phyloP scores from a whole-genome alignment of 2,888 invertebrate genomes.

The Phengaris arion region DNA sequence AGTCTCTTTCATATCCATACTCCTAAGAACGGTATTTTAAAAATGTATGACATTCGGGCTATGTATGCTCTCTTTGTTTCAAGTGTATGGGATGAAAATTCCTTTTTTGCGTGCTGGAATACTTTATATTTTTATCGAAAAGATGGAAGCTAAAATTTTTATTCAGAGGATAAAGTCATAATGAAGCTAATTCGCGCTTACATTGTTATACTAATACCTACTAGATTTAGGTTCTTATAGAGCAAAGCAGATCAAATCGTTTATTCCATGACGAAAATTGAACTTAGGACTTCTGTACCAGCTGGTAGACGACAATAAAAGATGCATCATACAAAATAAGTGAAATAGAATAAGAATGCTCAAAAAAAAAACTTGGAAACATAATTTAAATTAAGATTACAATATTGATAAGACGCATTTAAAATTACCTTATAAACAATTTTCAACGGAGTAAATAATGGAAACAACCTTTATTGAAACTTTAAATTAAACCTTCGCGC shows the following conservation, averaged over 20 bases:
- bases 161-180: background rate
- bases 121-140: slow-evolving; percentile 26
- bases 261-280: no score
- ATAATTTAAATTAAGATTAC: background rate
- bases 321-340: background rate
- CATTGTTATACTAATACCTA: background rate
- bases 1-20: slow-evolving; percentile 31
- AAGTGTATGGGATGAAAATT: slow-evolving; percentile 27
- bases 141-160: slow-evolving; percentile 14
- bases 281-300: no score
- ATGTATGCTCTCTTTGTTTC: slow-evolving; percentile 25
- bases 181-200: no score
- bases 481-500: slow-evolving; percentile 71
- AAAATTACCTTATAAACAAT: background rate
- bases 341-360: no score
- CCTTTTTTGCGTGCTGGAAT: slow-evolving; percentile 19
- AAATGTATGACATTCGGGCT: slow-evolving; percentile 27
- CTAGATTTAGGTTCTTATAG: no score
- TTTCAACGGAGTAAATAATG: slow-evolving; percentile 55
- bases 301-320: no score
- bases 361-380: no score
- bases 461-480: slow-evolving; percentile 60
- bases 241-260: no score
- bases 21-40: slow-evolving; percentile 30
- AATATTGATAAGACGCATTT: background rate